These are phyloP conservation scores for Melanotaenia maccullochi DNA, from an alignment of 2,797 vertebrate genomes.

Conservation along the genomic window DNA sequence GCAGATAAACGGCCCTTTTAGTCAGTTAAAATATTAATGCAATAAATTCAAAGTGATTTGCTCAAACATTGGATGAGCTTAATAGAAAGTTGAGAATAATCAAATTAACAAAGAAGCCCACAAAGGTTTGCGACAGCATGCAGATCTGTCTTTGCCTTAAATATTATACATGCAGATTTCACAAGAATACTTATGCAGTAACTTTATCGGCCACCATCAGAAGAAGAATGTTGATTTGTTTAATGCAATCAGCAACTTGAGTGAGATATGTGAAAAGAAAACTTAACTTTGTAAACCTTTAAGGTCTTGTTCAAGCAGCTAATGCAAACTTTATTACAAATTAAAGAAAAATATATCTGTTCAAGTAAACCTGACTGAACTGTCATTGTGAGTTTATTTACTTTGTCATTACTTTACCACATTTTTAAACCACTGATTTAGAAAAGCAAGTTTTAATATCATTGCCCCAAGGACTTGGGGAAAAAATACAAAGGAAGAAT, in stretches of 20 bases:
- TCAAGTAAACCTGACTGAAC: neutral
- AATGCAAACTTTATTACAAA: neutral
- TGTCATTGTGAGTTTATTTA: neutral
- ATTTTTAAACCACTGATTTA: neutral
- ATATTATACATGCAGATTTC: neutral
- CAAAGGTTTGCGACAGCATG: neutral
- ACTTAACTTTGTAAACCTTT: neutral
- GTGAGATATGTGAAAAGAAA: too few relatives aligned
- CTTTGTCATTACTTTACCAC: neutral
- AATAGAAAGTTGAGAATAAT: neutral
- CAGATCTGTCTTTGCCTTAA: neutral
- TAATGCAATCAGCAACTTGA: too few relatives aligned
- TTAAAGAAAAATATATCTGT: too few relatives aligned
- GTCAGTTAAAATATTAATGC: conserved; percentile 31
- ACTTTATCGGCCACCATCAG: neutral
- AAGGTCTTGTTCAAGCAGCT: neutral
- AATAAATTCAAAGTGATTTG: neutral
- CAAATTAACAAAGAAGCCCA: neutral
- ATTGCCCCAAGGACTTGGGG: neutral
- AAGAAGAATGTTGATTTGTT: neutral
- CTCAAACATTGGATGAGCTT: neutral
- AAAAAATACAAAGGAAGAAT: neutral
- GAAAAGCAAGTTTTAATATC: neutral
- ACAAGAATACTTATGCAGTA: neutral
- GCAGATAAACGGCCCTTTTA: conserved; percentile 12